Percentiles rank a stretch among this genome's conserved stretches.
phyloP scores from a whole-genome alignment of 2,888 invertebrate species.

The Dryobotodes eremita region DNA sequence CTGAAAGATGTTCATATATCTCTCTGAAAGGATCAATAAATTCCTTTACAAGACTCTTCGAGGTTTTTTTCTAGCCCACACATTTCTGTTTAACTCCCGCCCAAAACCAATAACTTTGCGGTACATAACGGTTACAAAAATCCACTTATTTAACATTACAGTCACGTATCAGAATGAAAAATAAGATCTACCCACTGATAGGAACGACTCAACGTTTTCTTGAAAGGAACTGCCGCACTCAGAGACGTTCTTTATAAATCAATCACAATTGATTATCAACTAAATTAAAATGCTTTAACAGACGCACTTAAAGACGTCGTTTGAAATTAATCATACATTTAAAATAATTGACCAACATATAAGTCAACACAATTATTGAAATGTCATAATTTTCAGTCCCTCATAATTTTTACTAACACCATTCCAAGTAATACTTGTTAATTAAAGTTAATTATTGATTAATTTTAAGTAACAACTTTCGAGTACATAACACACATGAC shows the following conservation, averaged over 20 bases:
- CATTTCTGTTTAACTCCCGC: neutral
- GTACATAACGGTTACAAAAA: constrained; percentile 11
- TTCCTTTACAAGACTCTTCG: neutral
- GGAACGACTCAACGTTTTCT: constrained; percentile 20
- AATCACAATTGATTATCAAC: neutral
- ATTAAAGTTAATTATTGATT: too few species aligned
- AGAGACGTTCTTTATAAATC: neutral
- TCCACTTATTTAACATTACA: constrained; percentile 20
- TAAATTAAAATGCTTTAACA: neutral
- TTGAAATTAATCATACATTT: neutral
- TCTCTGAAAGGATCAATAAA: neutral
- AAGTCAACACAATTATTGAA: neutral
- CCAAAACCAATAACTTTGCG: constrained; percentile 10
- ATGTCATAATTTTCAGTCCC: neutral
- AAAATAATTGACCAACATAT: neutral
- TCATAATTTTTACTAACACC: neutral
- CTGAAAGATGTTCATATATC: neutral
- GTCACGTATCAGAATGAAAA: constrained; percentile 54
- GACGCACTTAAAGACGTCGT: too few species aligned
- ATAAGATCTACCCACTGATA: constrained; percentile 36
- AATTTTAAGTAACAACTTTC: too few species aligned
- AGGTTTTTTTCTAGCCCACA: constrained; percentile 13
- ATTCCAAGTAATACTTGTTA: neutral
- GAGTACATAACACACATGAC: neutral
- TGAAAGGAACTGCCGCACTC: neutral